Percentiles rank a stretch among this genome's conserved stretches.
These are phyloP conservation scores for Heliconius ismenius DNA, from an alignment of 2,888 invertebrate genomes.

Conservation along the genomic window DNA sequence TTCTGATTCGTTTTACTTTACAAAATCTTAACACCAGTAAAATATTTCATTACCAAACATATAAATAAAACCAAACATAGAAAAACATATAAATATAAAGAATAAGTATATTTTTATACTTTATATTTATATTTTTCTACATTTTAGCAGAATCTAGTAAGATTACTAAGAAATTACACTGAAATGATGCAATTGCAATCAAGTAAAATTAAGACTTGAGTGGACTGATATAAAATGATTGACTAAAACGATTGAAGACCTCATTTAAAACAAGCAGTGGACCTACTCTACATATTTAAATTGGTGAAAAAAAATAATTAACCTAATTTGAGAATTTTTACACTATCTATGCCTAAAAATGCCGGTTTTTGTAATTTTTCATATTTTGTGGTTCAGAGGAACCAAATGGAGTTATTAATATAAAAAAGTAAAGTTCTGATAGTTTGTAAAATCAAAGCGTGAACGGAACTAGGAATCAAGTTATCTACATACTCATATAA, in stretches of 20 bases:
- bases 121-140: too few species aligned
- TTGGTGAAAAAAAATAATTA: slow-evolving; percentile 7
- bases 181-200: slow-evolving; percentile 21
- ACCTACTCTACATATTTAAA: slow-evolving; percentile 33
- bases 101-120: too few species aligned
- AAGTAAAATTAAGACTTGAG: slow-evolving; percentile 28
- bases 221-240: slow-evolving; percentile 28
- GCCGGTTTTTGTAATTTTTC: neutral
- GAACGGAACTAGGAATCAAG: neutral
- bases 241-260: slow-evolving; percentile 31
- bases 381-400: neutral
- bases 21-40: neutral
- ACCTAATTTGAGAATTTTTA: neutral
- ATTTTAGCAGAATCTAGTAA: too few species aligned
- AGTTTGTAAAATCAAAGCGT: neutral
- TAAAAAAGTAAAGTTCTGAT: neutral
- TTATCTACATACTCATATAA: neutral
- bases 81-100: too few species aligned
- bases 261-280: slow-evolving; percentile 31
- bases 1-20: neutral
- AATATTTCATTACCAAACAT: neutral
- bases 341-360: neutral
- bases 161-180: neutral
- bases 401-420: neutral
- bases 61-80: too few species aligned